Base-by-base conservation (phyloP, 2,888 invertebrate species). In the Lapara coniferarum region DNA sequence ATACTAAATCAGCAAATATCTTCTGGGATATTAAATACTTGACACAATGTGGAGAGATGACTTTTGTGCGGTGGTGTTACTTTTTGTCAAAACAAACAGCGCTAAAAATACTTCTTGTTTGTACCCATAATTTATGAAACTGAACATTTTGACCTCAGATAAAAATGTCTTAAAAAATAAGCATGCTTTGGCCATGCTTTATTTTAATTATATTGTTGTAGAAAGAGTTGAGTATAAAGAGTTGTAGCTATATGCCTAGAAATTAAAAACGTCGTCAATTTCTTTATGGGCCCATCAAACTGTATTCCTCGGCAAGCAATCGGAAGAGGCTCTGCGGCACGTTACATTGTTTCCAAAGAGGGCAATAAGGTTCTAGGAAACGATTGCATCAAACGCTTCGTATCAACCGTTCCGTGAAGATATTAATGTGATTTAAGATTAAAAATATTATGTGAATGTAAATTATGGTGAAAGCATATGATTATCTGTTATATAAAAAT, bases 181-280 rank as follows among this genome's bases (percentile, higher is more conserved):
- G 30, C 13, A 10, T 25, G 10, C 12, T 13, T 25, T 3, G 37
- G 37, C 37, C 37, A 8, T 4, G 37, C 37, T 37, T 37, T 37
- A 5, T 8, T 37, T 37, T 37, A 37, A 56, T 30, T 19, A 13
- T 51, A 37, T 30, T 37, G 14, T 30, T 37, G 14, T 14, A 58
- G 37, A 0, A 14, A 63, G 19, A 63, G 10, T 49, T 63, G 13
- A n/a, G n/a, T n/a, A n/a, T n/a, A n/a, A n/a, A n/a, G n/a, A n/a
- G n/a, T n/a, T 49, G 46, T 63, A 49, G 63, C 12, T 16, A 49
- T 13, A 63, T 63, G 44, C 19, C 19, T 19, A 10, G 49, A 63
- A 19, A 19, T 63, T 63, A 63, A 63, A 63, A 63, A 63, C 49
- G 13, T 63, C 49, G 49, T 63, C 49, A 63, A 63, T 63, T 63